A percentile compares a stretch with the other conserved stretches of the same genome.
phyloP scores from a whole-genome alignment of 2,797 vertebrate genomes.

The Huso huso region DNA sequence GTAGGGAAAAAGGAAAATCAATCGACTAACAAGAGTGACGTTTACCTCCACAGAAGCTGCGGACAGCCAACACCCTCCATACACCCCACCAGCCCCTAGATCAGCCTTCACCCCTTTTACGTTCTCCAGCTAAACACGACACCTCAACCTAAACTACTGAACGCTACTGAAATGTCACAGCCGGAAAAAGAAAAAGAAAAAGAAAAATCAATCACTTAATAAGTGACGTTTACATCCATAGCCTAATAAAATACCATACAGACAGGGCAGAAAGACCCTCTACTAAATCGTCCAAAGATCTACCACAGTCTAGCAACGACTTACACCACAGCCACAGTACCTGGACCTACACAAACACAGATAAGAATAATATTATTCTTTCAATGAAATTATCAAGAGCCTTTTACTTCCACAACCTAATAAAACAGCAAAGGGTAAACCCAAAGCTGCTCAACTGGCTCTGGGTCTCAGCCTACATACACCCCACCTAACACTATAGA shows the following conservation, averaged over 20 bases:
- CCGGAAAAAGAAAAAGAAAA: background rate
- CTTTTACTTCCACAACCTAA: too few relatives aligned
- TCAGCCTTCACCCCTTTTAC: slow-evolving; percentile 16
- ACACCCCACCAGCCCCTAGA: slow-evolving; percentile 10
- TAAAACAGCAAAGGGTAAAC: too few relatives aligned
- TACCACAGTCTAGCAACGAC: too few relatives aligned
- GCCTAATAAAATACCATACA: background rate
- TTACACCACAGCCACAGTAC: too few relatives aligned
- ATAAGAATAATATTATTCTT: too few relatives aligned
- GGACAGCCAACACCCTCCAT: background rate
- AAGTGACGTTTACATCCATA: background rate
- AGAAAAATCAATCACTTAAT: background rate
- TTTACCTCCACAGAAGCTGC: slow-evolving; percentile 29
- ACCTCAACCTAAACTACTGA: slow-evolving; percentile 6
- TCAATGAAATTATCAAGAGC: too few relatives aligned
- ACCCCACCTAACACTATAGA: too few relatives aligned
- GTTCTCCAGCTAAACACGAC: slow-evolving; percentile 28
- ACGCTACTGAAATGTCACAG: background rate
- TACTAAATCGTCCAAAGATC: too few relatives aligned
- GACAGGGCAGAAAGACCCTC: too few relatives aligned
- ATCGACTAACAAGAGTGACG: slow-evolving; percentile 66
- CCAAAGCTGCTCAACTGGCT: too few relatives aligned
- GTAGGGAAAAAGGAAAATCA: slow-evolving; percentile 77
- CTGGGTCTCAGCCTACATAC: too few relatives aligned
- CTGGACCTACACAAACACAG: too few relatives aligned